phyloP scores from a whole-genome alignment of 2,888 invertebrate genomes.

The Noctuana brunneofusca region DNA sequence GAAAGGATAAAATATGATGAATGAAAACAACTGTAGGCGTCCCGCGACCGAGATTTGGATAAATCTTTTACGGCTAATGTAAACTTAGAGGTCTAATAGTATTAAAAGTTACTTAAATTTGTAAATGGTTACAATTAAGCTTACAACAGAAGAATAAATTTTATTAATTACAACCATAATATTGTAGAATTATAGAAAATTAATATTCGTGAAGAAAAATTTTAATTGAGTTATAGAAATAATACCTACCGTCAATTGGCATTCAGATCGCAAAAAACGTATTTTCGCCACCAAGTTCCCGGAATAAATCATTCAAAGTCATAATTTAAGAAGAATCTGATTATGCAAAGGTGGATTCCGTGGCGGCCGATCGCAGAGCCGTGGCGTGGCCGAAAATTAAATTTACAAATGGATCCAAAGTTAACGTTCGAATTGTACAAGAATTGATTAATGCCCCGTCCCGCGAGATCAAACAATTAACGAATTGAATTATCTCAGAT shows the following conservation, averaged over 20 bases:
- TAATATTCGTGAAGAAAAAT: background rate
- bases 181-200: slow-evolving; percentile 3
- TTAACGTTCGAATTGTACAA: slow-evolving; percentile 67
- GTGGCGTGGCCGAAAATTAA: slow-evolving; percentile 59
- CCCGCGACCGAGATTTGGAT: no score
- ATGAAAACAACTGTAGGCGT: no score
- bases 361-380: slow-evolving; percentile 48
- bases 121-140: background rate
- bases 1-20: no score
- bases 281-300: slow-evolving; percentile 57
- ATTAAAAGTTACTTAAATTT: no score
- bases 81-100: no score
- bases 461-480: slow-evolving; percentile 70
- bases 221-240: slow-evolving; percentile 28
- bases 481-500: slow-evolving; percentile 65
- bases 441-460: slow-evolving; percentile 71
- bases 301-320: slow-evolving; percentile 69
- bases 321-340: slow-evolving; percentile 70
- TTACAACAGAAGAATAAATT: background rate
- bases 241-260: slow-evolving; percentile 31
- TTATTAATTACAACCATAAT: background rate
- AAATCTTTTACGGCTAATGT: no score
- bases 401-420: slow-evolving; percentile 73
- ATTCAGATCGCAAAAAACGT: slow-evolving; percentile 45
- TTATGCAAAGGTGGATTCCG: slow-evolving; percentile 59